Evolutionary conservation across 2,888 invertebrate genomes (phyloP).

Genomic region (Liodrosophila aerea): DNA sequence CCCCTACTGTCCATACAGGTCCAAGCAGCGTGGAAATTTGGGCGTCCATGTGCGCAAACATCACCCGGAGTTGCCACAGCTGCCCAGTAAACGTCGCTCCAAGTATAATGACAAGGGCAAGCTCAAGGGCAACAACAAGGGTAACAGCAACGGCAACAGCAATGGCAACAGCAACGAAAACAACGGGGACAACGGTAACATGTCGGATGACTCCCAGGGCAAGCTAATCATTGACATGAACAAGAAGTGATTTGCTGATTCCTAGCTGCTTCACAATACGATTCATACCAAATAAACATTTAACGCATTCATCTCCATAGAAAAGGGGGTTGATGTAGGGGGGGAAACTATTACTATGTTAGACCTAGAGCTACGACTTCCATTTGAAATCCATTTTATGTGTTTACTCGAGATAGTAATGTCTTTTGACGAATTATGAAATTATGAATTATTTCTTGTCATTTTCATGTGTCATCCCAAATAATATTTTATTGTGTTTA

Average conservation of each 20-base stretch:
- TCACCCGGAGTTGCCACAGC: slow-evolving; percentile 84
- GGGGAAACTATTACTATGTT: neutral
- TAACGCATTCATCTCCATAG: neutral
- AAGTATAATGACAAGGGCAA: slow-evolving; percentile 86
- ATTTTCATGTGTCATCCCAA: slow-evolving; percentile 63
- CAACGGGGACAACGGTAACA: slow-evolving; percentile 44
- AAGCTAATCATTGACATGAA: slow-evolving; percentile 77
- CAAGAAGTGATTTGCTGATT: slow-evolving; percentile 62
- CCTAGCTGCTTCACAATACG: slow-evolving; percentile 10
- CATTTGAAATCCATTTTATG: slow-evolving; percentile 18
- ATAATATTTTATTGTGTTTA: slow-evolving; percentile 48
- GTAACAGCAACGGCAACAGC: no score
- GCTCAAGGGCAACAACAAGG: slow-evolving; percentile 42
- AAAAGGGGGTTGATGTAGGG: neutral
- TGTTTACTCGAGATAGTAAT: no score
- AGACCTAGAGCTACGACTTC: slow-evolving; percentile 22
- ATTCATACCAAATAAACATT: slow-evolving; percentile 56
- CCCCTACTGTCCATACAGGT: slow-evolving; percentile 89
- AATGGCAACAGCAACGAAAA: no score
- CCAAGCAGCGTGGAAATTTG: slow-evolving; percentile 91
- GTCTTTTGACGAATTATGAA: no score
- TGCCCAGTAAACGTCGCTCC: slow-evolving; percentile 86
- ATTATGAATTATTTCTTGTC: slow-evolving; percentile 55
- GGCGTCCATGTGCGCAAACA: slow-evolving; percentile 92
- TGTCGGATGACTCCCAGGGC: slow-evolving; percentile 75